Percentiles rank a stretch among this genome's conserved stretches.
Evolutionary conservation across 1,140 invertebrate genomes (phyloP).

Genomic region (Chymomyza costata): DNA sequence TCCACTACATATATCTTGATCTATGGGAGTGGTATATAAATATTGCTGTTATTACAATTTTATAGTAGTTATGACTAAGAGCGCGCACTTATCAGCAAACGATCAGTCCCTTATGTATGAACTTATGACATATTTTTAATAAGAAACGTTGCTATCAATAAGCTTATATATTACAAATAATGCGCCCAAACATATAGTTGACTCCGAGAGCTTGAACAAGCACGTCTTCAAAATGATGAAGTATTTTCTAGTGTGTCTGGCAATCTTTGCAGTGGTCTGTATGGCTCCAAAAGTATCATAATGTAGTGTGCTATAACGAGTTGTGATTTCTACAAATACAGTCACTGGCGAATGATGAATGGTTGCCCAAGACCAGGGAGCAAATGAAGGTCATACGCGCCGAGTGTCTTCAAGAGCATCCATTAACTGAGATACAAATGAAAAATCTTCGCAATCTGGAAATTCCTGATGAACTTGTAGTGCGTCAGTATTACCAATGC

Average conservation of each 20-base stretch:
- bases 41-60: too few species aligned
- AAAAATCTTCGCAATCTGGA: conserved; percentile 46
- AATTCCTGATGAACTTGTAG: conserved; percentile 55
- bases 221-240: conserved; percentile 44
- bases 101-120: conserved; percentile 47
- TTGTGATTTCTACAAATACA: conserved; percentile 2
- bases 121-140: conserved; percentile 47
- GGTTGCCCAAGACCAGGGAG: conserved; percentile 46
- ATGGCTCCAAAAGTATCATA: conserved; percentile 8
- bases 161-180: conserved; percentile 32
- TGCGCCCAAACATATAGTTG: conserved; percentile 26
- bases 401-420: conserved; percentile 50
- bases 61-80: too few species aligned
- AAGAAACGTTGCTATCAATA: conserved; percentile 5
- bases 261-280: conserved; percentile 57
- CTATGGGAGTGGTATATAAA: too few species aligned
- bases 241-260: conserved; percentile 49
- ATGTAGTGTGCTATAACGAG: background rate
- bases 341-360: conserved; percentile 53
- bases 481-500: conserved; percentile 61
- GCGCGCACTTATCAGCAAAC: too few species aligned
- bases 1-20: too few species aligned
- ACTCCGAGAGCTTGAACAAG: conserved; percentile 19
- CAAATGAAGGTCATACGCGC: conserved; percentile 54
- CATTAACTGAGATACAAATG: conserved; percentile 46